A percentile compares a stretch with the other conserved stretches of the same genome.
These are phyloP conservation scores for Calosoma granatense DNA, from an alignment of 1,140 invertebrate genomes.

Conservation along the genomic window DNA sequence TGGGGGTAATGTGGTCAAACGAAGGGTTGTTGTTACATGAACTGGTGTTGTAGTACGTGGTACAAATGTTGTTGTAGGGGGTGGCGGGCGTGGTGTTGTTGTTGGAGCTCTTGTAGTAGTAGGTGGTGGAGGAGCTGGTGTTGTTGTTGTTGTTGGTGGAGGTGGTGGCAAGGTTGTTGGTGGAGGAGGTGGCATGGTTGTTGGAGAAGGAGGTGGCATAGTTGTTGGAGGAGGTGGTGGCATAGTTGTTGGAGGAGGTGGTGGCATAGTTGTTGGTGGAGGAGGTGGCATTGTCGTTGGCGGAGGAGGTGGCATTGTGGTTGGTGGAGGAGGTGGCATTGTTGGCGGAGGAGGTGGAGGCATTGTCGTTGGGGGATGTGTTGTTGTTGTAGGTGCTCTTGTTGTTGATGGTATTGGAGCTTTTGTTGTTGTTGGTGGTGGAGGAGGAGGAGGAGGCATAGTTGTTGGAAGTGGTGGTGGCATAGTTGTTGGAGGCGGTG, in stretches of 20 bases:
- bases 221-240: constrained; percentile 17
- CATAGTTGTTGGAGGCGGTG: constrained; percentile 18
- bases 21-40: background rate
- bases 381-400: constrained; percentile 12
- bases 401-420: constrained; percentile 14
- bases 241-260: constrained; percentile 13
- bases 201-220: constrained; percentile 12
- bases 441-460: background rate
- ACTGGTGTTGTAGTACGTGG: constrained; percentile 11
- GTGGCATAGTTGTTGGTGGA: constrained; percentile 1
- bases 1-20: constrained; percentile 8
- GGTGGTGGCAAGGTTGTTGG: constrained; percentile 10
- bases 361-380: constrained; percentile 14
- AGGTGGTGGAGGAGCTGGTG: constrained; percentile 6
- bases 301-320: constrained; percentile 11
- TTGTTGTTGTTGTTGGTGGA: constrained; percentile 12
- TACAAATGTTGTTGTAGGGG: background rate
- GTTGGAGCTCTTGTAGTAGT: constrained; percentile 15
- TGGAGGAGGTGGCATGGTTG: constrained; percentile 15
- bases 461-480: constrained; percentile 8
- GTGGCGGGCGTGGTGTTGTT: constrained; percentile 14
- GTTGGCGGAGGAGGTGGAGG: constrained; percentile 26
- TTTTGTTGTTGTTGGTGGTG: background rate
- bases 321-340: constrained; percentile 14
- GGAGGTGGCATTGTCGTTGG: background rate